Base-by-base conservation (phyloP, 2,888 invertebrate genomes). In the Hyposoter dolosus region DNA sequence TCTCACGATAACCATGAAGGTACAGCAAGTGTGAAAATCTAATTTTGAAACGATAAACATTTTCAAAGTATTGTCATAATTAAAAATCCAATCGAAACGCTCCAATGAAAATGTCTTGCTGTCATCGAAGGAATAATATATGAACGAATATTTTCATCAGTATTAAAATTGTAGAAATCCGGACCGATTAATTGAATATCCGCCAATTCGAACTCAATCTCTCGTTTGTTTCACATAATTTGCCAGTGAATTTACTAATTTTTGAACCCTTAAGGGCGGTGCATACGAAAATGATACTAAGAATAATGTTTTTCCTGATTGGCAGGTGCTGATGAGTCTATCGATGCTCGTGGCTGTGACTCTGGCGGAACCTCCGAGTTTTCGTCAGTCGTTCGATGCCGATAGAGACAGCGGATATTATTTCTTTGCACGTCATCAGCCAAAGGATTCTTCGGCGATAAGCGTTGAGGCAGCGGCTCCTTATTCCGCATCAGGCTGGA, bases 401-500 rank as follows among this genome's bases (percentile, higher is more conserved):
- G 89, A 86, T 50, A 88, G 90, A 76, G 91, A 92, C 77, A 89
- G 75, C 32, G 60, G 74, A 56, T 82, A 88, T 23, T 94, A 92
- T 76, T 94, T 91, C 83, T 91, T 94, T n/a, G 93, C 93, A 1
- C 92, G 91, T 23, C 93, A 93, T 35, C 91, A 93, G 53, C 92
- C 92, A 63, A 91, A 91, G 60, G 63, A 79, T 9, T 35, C 87
- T 0, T 75, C 88, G 45, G 69, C 89, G 2, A 66, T 83, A 53
- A 65, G 83, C 78, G 78, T 90, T 40, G 87, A 84, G 63, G 90
- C 87, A 10, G 89, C 91, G 0, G 93, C 93, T 7, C 94, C 95
- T 3, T 95, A 95, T 85, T 84, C 90, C 32, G 90, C 95, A 3
- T 93, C 95, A 17, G 95, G 94, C 45, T 95, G 94, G 94, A 93